Conservation (phyloP, 2,888 invertebrate species). For the Ichneumoninae sp. region DNA sequence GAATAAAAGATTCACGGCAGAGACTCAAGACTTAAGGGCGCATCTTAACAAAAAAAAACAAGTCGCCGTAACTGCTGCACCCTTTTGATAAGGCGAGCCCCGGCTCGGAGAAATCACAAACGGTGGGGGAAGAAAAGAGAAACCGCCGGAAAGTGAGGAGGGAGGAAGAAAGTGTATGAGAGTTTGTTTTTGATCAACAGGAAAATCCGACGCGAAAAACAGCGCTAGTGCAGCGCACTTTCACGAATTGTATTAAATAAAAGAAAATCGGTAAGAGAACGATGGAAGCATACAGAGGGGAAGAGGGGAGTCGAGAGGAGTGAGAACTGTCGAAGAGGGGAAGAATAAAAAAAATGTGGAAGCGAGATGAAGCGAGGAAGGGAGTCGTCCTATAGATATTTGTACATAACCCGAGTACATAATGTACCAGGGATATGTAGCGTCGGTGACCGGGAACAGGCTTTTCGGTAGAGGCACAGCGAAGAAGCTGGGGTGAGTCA, state of each 20-base stretch:
- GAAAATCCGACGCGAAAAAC: slow-evolving; percentile 1
- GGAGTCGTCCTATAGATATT: slow-evolving; percentile 57
- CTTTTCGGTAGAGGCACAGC: slow-evolving; percentile 66
- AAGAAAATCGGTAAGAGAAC: slow-evolving; percentile 32
- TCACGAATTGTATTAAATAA: slow-evolving; percentile 36
- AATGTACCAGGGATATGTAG: slow-evolving; percentile 18
- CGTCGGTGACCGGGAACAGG: slow-evolving; percentile 65
- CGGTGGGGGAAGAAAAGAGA: background rate
- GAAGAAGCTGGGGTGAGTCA: slow-evolving; percentile 79
- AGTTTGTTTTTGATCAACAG: background rate
- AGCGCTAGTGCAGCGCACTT: slow-evolving; percentile 35
- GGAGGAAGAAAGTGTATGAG: background rate
- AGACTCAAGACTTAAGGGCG: background rate
- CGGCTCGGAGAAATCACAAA: background rate
- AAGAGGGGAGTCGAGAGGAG: slow-evolving; percentile 38
- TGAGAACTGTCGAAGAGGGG: slow-evolving; percentile 51
- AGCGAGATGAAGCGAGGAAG: slow-evolving; percentile 65
- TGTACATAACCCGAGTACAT: slow-evolving; percentile 11
- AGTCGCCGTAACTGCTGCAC: background rate
- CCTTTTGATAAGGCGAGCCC: background rate
- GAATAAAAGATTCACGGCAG: slow-evolving; percentile 59
- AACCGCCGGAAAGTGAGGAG: background rate
- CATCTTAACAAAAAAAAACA: slow-evolving; percentile 9
- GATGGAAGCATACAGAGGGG: slow-evolving; percentile 38
- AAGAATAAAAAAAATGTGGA: slow-evolving; percentile 46